A percentile compares a stretch with the other conserved stretches of the same genome.
These are phyloP conservation scores for Beroe ovata DNA, from an alignment of 37 sponge, comb jelly and placozoan species.

Conservation along the genomic window DNA sequence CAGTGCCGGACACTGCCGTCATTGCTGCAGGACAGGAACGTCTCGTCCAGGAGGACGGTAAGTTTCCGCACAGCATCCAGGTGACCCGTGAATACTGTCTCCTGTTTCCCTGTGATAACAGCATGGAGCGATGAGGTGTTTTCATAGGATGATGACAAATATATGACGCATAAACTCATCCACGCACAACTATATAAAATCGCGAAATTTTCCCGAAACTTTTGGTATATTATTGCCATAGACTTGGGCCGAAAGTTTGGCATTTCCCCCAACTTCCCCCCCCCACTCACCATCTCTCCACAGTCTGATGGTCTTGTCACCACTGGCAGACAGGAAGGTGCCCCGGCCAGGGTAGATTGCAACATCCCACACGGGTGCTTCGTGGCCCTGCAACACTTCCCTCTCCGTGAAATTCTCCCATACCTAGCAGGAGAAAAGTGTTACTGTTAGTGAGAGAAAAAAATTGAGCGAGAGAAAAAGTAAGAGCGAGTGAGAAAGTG, in stretches of 20 bases:
- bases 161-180: no score
- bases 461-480: no score
- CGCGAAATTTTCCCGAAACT: no score
- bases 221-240: no score
- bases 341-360: constrained; percentile 42
- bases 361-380: constrained; percentile 59
- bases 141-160: no score
- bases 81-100: constrained; percentile 22
- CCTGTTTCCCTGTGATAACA: constrained; percentile 30
- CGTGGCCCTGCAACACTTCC: constrained; percentile 60
- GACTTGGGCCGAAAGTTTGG: no score
- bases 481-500: no score
- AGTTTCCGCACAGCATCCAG: constrained; percentile 36
- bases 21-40: constrained; percentile 47
- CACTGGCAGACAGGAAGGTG: constrained; percentile 54
- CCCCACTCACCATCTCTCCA: constrained; percentile 59
- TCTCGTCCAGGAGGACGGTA: background rate
- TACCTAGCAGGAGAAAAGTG: background rate
- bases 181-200: no score
- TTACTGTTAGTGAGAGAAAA: no score
- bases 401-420: constrained; percentile 6
- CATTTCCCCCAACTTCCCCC: no score
- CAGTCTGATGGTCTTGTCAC: constrained; percentile 31
- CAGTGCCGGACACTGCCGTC: constrained; percentile 37
- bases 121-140: no score